Conservation (phyloP, 2,797 vertebrate species). For the Coregonus suidteri region DNA sequence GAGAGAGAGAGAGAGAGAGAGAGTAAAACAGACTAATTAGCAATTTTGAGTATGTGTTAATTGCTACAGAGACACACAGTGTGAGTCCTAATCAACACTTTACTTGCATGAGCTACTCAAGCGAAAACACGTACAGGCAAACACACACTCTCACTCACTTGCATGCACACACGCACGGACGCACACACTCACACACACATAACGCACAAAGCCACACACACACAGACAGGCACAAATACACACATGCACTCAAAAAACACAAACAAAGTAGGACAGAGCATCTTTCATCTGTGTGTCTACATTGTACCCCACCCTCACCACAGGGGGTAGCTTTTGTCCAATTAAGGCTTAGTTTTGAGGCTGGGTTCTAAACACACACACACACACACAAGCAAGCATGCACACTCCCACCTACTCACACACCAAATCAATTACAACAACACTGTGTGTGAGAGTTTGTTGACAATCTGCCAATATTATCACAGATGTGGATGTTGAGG, state of each 20-base stretch:
- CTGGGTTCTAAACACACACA: background rate
- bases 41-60: slow-evolving; percentile 70
- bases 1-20: slow-evolving; percentile 10
- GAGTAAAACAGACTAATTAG: slow-evolving; percentile 66
- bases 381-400: background rate
- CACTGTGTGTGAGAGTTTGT: background rate
- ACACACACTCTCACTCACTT: background rate
- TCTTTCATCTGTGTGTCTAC: background rate
- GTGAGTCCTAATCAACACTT: slow-evolving; percentile 67
- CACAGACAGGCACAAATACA: slow-evolving; percentile 14
- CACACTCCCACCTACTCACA: background rate
- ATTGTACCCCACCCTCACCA: background rate
- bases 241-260: slow-evolving; percentile 17
- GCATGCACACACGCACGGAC: background rate
- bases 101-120: slow-evolving; percentile 21
- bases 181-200: background rate
- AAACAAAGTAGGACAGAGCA: slow-evolving; percentile 9
- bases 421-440: background rate
- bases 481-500: background rate
- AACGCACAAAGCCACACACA: slow-evolving; percentile 1
- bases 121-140: slow-evolving; percentile 9
- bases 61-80: slow-evolving; percentile 51
- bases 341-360: background rate
- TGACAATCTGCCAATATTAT: background rate
- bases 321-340: background rate